Conservation (phyloP, 2,888 invertebrate genomes). For the Synergus japonicus region DNA sequence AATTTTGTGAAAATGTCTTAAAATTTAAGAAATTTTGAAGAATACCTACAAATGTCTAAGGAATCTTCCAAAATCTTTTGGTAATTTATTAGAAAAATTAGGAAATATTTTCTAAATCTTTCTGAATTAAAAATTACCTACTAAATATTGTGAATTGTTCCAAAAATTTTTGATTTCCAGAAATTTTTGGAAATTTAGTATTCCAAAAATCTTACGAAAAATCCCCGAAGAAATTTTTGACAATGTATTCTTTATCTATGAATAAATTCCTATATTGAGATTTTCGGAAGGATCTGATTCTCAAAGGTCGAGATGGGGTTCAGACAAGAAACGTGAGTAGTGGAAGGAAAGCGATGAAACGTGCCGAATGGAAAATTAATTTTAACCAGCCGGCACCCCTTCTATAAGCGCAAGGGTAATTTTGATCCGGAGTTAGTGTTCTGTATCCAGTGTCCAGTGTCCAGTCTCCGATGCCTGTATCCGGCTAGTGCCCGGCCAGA, state of each 20-base stretch:
- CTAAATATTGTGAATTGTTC: too few species aligned
- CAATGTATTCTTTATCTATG: not conserved
- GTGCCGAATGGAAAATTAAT: conserved; percentile 69
- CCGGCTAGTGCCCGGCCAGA: conserved; percentile 72
- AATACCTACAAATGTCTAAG: too few species aligned
- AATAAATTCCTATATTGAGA: not conserved
- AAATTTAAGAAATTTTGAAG: too few species aligned
- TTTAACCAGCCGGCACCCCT: conserved; percentile 70
- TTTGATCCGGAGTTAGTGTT: conserved; percentile 70
- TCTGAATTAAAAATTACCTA: too few species aligned
- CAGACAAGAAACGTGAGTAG: conserved; percentile 7
- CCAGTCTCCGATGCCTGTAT: conserved; percentile 68
- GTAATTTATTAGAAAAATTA: too few species aligned
- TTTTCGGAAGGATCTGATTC: not conserved
- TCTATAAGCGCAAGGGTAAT: conserved; percentile 69
- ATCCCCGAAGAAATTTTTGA: too few species aligned
- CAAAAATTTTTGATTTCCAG: too few species aligned
- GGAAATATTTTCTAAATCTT: too few species aligned
- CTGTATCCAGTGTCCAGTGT: conserved; percentile 62
- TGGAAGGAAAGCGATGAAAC: conserved; percentile 33
- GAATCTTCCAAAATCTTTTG: too few species aligned
- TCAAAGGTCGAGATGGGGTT: not conserved
- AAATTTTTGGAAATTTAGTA: too few species aligned
- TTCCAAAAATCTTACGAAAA: too few species aligned
- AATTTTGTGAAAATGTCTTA: too few species aligned